Percentiles rank a stretch among this genome's conserved stretches.
Conservation (phyloP, 2,113 vertebrate genomes). For the Balaeniceps rex region DNA sequence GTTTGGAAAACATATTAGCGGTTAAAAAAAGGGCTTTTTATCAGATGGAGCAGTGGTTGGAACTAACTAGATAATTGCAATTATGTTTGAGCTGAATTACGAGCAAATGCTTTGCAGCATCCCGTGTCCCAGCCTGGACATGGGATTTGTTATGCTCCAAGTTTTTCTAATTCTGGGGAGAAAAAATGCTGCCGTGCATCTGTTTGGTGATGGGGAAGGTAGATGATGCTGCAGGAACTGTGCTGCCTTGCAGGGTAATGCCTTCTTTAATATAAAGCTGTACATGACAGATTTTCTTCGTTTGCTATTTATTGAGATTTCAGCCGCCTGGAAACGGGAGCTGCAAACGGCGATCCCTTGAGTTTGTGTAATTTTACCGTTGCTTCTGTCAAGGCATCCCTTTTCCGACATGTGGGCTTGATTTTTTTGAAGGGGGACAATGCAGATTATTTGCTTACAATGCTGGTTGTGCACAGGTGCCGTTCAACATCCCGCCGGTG, state of each 20-base stretch:
- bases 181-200: rapidly evolving
- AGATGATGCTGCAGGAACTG: not conserved
- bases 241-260: not conserved
- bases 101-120: not conserved
- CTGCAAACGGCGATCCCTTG: not conserved
- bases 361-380: not conserved
- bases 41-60: not conserved
- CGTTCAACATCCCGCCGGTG: rapidly evolving
- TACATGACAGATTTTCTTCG: not conserved
- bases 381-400: not conserved
- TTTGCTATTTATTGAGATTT: not conserved
- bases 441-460: not conserved
- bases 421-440: not conserved
- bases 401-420: not conserved
- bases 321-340: not conserved
- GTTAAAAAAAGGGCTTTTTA: not conserved
- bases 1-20: not conserved
- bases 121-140: not conserved
- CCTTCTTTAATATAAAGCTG: not conserved
- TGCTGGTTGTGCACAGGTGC: not conserved
- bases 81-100: not conserved
- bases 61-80: not conserved
- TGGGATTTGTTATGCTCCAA: not conserved
- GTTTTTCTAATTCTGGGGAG: not conserved
- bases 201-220: not conserved